Evolutionary conservation across 2,113 vertebrate species (phyloP).

Genomic region (Pavo muticus): DNA sequence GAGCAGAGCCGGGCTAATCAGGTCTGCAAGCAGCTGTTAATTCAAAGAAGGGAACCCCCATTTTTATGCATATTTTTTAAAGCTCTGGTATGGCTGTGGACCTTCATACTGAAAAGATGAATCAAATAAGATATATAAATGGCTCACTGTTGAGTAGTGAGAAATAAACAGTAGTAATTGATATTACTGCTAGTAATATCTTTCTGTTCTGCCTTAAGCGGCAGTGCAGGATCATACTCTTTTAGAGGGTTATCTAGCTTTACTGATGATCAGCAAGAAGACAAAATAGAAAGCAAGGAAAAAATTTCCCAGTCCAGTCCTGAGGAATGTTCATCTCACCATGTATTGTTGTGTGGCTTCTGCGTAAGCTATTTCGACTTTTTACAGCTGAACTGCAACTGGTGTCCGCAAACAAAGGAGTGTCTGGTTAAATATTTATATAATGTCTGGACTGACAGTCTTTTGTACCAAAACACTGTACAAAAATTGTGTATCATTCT

Average conservation of each 20-base stretch:
- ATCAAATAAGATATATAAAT: not conserved
- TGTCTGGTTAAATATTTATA: not conserved
- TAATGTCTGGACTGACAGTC: not conserved
- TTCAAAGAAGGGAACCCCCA: not conserved
- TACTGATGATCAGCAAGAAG: not conserved
- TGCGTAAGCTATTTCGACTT: not conserved
- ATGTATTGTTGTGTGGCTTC: not conserved
- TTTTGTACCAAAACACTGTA: not conserved
- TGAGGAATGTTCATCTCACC: not conserved
- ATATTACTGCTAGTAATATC: not conserved
- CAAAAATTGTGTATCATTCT: not conserved
- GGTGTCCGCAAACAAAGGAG: not conserved
- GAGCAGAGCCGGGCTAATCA: not conserved
- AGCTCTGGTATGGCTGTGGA: not conserved
- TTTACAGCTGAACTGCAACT: not conserved
- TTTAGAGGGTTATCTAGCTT: not conserved
- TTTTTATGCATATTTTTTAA: not conserved
- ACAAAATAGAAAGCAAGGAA: not conserved
- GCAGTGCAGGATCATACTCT: not conserved
- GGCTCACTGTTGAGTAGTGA: not conserved
- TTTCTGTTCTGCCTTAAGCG: not conserved
- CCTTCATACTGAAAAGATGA: not conserved
- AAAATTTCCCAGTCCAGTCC: not conserved
- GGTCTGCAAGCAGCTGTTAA: not conserved
- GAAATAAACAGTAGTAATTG: not conserved